Evolutionary conservation across 2,113 vertebrate species (phyloP).

Genomic region (Geococcyx californianus): DNA sequence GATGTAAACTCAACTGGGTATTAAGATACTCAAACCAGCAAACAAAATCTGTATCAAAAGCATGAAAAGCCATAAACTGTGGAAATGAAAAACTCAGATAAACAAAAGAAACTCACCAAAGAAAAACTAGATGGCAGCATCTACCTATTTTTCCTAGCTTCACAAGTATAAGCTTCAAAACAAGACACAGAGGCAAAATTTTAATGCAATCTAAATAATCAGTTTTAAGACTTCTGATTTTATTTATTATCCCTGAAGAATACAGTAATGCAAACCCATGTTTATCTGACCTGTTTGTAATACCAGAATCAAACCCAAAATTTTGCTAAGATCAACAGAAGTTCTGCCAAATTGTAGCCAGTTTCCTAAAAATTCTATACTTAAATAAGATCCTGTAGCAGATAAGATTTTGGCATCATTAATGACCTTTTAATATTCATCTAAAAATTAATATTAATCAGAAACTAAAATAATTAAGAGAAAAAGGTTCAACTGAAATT

Average conservation of each 20-base stretch:
- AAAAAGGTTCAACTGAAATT: not conserved
- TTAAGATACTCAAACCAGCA: not conserved
- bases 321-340: not conserved
- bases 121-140: conserved; percentile 72
- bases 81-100: not conserved
- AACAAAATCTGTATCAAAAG: not conserved
- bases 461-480: not conserved
- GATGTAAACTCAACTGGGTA: not conserved
- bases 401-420: not conserved
- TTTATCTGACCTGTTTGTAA: not conserved
- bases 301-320: not conserved
- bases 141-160: conserved; percentile 29
- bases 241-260: not conserved
- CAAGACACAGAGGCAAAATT: not conserved
- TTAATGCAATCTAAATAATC: not conserved
- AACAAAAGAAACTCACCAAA: conserved; percentile 10
- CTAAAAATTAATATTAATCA: not conserved
- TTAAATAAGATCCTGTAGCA: not conserved
- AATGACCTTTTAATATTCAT: not conserved
- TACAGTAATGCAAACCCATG: accelerated
- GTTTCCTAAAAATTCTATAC: not conserved
- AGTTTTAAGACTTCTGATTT: not conserved
- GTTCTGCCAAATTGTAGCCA: not conserved
- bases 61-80: not conserved
- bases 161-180: not conserved